Base-by-base conservation (phyloP, 2,888 invertebrate species). In the Mellilla xanthometata region DNA sequence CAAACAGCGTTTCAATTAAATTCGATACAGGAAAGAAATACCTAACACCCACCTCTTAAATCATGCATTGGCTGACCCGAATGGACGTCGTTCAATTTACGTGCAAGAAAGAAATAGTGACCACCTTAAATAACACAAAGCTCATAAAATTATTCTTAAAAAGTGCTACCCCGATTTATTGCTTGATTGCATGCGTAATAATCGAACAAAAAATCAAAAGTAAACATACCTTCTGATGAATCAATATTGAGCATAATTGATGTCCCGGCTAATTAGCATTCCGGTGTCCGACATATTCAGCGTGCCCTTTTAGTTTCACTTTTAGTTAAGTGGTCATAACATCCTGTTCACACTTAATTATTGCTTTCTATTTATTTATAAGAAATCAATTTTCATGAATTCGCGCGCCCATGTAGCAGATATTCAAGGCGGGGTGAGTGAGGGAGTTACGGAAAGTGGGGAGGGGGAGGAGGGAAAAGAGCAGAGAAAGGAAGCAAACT, bases 151-250 rank as follows among this genome's bases (percentile, higher is more conserved):
- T 11, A 49, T 29, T 22, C 15, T 6, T 3, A 23, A 9, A 15
- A 33, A 29, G 12, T 10, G 38, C 6, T 10, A 30, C 23, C 12
- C 10, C 32, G 7, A 8, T 15, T 24, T 12, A 24, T n/a, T n/a
- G 10, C 12, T 23, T 3, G 27, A 29, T 49, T 11, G 6, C 28
- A 40, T 26, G 27, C 28, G 0, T 26, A 8, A 11, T n/a, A 39
- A 10, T 23, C 7, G 13, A 39, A 6, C 24, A 47, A 49, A 44
- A 38, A 49, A 45, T 31, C 44, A 43, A 35, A 36, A 28, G 4
- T 6, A 19, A 32, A 40, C 29, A 9, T 55, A 55, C 55, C 49
- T 45, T 35, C 39, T 30, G 22, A n/a, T 34, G 23, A 50, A 55
- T 49, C 49, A 46, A 49, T 49, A 42, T 8, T 33, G 9, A n/a